phyloP scores from a whole-genome alignment of 2,113 vertebrate species.

The Clinocottus analis region DNA sequence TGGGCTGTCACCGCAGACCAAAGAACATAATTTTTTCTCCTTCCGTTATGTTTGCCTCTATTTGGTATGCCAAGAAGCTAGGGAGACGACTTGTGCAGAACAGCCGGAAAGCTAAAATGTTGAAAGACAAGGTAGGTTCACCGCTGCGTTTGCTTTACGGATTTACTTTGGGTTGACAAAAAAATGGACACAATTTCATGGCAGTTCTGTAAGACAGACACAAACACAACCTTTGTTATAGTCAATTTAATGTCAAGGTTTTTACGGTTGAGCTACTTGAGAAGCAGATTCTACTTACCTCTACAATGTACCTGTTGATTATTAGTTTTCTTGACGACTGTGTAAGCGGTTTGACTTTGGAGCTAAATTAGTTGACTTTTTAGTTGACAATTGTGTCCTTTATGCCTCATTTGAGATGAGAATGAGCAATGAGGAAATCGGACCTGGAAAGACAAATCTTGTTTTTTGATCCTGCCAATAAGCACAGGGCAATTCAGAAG shows the following conservation, averaged over 20 bases:
- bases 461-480: constrained; percentile 20
- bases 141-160: not conserved
- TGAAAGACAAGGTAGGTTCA: constrained; percentile 91
- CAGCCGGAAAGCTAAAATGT: constrained; percentile 92
- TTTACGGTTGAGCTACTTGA: not conserved
- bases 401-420: constrained; percentile 31
- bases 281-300: not conserved
- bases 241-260: not conserved
- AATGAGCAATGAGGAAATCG: constrained; percentile 12
- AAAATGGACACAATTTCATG: not conserved
- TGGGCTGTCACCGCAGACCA: constrained; percentile 43
- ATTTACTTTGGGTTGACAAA: constrained; percentile 1
- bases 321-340: constrained; percentile 16
- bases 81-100: constrained; percentile 95
- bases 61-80: constrained; percentile 99
- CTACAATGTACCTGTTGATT: constrained; percentile 59
- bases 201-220: constrained; percentile 5
- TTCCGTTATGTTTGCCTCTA: constrained; percentile 93
- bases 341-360: constrained; percentile 21
- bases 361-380: constrained; percentile 30
- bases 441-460: constrained; percentile 34
- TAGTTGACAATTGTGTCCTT: constrained; percentile 21
- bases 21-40: constrained; percentile 42
- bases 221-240: not conserved
- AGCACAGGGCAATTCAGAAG: constrained; percentile 13